These are phyloP conservation scores for Salarias fasciatus DNA, from an alignment of 2,797 vertebrate species.

Conservation along the genomic window DNA sequence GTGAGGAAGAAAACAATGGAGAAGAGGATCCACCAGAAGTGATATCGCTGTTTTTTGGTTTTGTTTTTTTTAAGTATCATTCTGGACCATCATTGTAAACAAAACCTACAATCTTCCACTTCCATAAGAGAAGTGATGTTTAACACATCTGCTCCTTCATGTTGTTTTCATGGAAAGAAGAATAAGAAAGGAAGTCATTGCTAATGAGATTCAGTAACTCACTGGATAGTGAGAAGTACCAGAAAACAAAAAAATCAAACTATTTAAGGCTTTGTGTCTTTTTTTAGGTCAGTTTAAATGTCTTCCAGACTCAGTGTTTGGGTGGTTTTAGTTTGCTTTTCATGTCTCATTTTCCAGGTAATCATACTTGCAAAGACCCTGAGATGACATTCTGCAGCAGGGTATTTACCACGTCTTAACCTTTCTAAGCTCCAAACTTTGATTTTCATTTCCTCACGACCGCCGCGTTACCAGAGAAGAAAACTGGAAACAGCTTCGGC, in stretches of 20 bases:
- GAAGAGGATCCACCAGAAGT: neutral
- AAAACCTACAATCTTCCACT: neutral
- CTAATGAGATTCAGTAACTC: conserved; percentile 17
- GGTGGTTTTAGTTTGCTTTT: conserved; percentile 21
- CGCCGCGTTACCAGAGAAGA: too few species aligned
- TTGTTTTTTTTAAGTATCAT: too few species aligned
- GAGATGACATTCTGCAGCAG: too few species aligned
- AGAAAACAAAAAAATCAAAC: neutral
- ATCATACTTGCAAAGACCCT: neutral
- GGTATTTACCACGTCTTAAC: too few species aligned
- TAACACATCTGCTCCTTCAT: neutral
- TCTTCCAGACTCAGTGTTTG: conserved; percentile 27
- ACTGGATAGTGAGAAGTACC: neutral
- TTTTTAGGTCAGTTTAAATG: conserved; percentile 34
- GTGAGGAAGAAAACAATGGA: neutral
- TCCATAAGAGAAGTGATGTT: too few species aligned
- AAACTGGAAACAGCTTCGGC: too few species aligned
- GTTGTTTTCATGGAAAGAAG: conserved; percentile 3
- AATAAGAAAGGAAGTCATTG: neutral
- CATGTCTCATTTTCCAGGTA: conserved; percentile 6
- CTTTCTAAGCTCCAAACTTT: too few species aligned
- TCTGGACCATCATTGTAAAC: neutral
- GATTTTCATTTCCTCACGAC: too few species aligned
- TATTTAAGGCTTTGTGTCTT: conserved; percentile 6
- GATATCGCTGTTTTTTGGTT: too few species aligned